Conservation (phyloP, 1,140 invertebrate genomes). For the Steinernema khuongi region DNA sequence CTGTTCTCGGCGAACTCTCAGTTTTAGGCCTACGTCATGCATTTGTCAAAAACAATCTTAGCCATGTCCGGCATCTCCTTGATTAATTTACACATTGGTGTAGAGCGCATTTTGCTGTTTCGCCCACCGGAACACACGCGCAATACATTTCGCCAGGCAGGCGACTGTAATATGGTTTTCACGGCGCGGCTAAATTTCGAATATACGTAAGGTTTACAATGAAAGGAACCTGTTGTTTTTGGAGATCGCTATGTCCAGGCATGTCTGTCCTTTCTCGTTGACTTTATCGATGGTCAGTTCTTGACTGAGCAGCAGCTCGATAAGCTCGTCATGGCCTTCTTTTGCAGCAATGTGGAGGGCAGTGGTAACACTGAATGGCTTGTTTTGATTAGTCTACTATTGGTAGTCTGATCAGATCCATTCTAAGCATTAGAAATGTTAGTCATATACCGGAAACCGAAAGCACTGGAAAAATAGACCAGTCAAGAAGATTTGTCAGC, state of each 20-base stretch:
- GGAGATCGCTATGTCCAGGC: neutral
- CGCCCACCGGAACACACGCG: neutral
- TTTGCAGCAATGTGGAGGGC: neutral
- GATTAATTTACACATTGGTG: conserved; percentile 64
- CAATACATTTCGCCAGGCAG: neutral
- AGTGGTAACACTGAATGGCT: neutral
- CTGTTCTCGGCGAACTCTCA: conserved; percentile 49
- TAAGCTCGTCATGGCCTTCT: neutral
- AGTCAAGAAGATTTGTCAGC: too few relatives aligned
- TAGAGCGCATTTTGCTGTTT: conserved; percentile 32
- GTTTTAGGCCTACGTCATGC: conserved; percentile 47
- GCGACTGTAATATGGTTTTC: neutral
- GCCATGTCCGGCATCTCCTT: conserved; percentile 64
- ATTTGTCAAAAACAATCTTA: conserved; percentile 61
- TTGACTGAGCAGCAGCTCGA: neutral
- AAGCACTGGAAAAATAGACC: too few relatives aligned
- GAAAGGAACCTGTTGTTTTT: neutral
- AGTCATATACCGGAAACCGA: too few relatives aligned
- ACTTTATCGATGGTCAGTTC: neutral
- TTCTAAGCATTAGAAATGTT: too few relatives aligned
- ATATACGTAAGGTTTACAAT: neutral
- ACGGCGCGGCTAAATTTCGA: neutral
- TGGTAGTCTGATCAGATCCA: too few relatives aligned
- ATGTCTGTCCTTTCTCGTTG: neutral
- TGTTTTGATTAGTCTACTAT: too few relatives aligned